phyloP scores from a whole-genome alignment of 2,797 vertebrate genomes.

The Orestias chungarensis region DNA sequence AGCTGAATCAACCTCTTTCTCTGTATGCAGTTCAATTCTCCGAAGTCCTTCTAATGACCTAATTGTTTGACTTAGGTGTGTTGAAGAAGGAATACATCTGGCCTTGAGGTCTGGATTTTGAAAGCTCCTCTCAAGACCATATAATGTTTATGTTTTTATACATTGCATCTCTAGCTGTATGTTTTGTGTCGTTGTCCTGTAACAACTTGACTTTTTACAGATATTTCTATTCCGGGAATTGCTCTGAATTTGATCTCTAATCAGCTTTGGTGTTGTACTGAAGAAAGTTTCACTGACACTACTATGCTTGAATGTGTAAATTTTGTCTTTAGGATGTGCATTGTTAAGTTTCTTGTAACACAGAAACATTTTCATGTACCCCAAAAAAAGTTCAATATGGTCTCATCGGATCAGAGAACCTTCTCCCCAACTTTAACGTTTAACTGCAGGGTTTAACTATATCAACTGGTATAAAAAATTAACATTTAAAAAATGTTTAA shows the following conservation, averaged over 20 bases:
- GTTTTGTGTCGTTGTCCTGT: neutral
- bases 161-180: neutral
- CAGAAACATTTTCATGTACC: neutral
- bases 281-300: neutral
- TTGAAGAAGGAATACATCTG: too few relatives aligned
- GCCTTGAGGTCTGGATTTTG: too few relatives aligned
- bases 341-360: neutral
- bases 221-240: neutral
- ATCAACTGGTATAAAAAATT: too few relatives aligned
- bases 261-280: neutral
- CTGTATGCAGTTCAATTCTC: too few relatives aligned
- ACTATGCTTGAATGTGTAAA: neutral
- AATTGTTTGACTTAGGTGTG: too few relatives aligned
- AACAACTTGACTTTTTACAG: neutral
- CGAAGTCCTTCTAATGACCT: too few relatives aligned
- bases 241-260: neutral
- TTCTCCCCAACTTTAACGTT: neutral
- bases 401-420: neutral
- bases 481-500: too few relatives aligned
- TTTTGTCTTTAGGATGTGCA: neutral
- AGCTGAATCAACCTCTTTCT: too few relatives aligned
- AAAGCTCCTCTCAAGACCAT: too few relatives aligned
- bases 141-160: neutral
- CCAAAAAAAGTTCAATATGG: neutral
- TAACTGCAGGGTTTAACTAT: neutral